Base-by-base conservation (phyloP, 2,888 invertebrate species). In the Diaperis boleti region DNA sequence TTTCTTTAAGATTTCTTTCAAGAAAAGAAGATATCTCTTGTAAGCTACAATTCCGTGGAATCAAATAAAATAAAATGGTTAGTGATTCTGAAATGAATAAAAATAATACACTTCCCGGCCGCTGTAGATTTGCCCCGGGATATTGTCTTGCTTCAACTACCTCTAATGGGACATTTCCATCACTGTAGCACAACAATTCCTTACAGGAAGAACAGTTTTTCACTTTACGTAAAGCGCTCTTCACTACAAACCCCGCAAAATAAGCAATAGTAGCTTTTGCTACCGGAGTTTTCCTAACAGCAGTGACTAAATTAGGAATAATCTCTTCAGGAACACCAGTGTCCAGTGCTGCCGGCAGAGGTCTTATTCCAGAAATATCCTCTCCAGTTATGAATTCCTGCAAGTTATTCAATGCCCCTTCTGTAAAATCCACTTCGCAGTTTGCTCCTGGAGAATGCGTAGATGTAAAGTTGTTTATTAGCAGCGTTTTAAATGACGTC, bases 381-480 rank as follows among this genome's bases (percentile, higher is more conserved):
- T 44, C 18, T 7, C 44, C 44, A 15, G 44, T 44, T 18, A 44
- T 2, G 20, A 44, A 44, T 2, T 2, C 17, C 3, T 18, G 17
- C 8, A 44, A 10, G 11, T 44, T 44, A 20, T 44, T 20, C 14
- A 44, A 13, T n/a, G 20, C 44, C 10, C 44, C 44, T 7, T 18
- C 7, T 2, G 18, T n/a, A 18, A 44, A 44, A 22, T 44, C 44
- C 8, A 18, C 18, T 13, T 37, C 37, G 15, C 37, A 37, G 8
- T 37, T 37, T 4, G 37, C 17, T 6, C 18, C 20, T 8, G 20
- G 44, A 4, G 44, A 44, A 44, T 18, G 44, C 3, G 44, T 5
- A 3, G 17, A n/a, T 10, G 20, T 18, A 18, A 44, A 44, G 20
- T 44, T 44, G 20, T 44, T 44, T 8, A 44, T 20, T 6, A 44